Evolutionary conservation across 2,888 invertebrate genomes (phyloP).

Genomic region (Buathra laborator): DNA sequence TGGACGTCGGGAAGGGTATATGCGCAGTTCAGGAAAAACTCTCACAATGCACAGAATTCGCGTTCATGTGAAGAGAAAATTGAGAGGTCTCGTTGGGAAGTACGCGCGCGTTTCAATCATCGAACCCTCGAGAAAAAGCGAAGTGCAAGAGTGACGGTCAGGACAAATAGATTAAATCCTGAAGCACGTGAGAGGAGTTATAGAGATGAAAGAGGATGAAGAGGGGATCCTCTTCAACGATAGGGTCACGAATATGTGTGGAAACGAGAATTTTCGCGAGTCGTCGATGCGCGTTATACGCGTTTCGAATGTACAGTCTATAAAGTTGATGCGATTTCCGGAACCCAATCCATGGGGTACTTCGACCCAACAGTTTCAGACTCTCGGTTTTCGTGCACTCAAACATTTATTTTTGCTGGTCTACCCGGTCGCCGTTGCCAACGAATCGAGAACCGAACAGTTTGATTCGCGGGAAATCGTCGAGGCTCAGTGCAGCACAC

Average conservation of each 20-base stretch:
- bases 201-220: not conserved
- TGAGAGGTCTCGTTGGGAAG: not conserved
- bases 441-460: conserved; percentile 16
- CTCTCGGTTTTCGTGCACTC: not conserved
- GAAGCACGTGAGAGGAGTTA: not conserved
- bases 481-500: conserved; percentile 35
- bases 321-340: not conserved
- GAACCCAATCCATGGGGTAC: not conserved
- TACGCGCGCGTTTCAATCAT: conserved; percentile 28
- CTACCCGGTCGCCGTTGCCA: not conserved
- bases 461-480: conserved; percentile 22
- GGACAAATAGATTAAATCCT: conserved; percentile 35
- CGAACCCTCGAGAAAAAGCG: not conserved
- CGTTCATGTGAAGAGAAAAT: not conserved
- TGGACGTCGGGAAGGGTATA: not conserved
- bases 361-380: not conserved
- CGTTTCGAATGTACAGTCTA: conserved; percentile 32
- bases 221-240: not conserved
- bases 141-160: not conserved
- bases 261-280: not conserved
- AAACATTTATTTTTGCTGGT: not conserved
- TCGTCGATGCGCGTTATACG: not conserved
- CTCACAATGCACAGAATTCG: not conserved
- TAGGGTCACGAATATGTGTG: not conserved
- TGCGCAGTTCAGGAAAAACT: not conserved